These are phyloP conservation scores for Simalia tracyae DNA, from an alignment of 2,797 vertebrate genomes.

Conservation along the genomic window DNA sequence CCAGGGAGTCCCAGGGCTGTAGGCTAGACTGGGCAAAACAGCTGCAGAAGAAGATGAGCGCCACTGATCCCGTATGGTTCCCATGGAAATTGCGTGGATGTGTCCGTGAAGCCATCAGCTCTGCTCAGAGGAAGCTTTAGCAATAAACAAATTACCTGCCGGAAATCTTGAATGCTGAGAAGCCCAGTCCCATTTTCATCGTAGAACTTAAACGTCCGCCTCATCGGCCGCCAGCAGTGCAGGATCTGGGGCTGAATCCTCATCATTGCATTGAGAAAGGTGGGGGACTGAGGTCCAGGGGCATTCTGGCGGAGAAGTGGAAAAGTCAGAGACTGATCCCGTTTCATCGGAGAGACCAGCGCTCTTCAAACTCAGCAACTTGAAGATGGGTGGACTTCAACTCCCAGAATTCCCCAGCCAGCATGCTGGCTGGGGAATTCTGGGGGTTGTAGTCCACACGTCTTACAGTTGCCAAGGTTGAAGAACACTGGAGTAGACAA, in stretches of 20 bases:
- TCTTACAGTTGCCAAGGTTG: neutral
- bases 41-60: neutral
- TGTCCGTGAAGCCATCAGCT: neutral
- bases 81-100: neutral
- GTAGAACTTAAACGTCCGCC: slow-evolving; percentile 68
- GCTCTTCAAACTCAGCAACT: neutral
- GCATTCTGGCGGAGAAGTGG: slow-evolving; percentile 56
- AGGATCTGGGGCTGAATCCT: slow-evolving; percentile 71
- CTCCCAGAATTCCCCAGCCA: neutral
- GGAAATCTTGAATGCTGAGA: slow-evolving; percentile 73
- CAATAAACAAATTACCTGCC: slow-evolving; percentile 67
- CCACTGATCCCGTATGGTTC: neutral
- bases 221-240: slow-evolving; percentile 73
- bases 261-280: slow-evolving; percentile 69
- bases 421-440: neutral
- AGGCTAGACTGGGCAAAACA: neutral
- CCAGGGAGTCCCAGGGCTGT: neutral
- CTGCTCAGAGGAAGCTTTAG: neutral
- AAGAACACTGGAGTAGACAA: neutral
- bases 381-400: neutral
- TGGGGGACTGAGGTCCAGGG: slow-evolving; percentile 44
- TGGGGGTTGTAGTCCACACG: neutral
- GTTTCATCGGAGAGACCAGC: neutral
- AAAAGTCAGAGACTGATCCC: neutral
- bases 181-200: slow-evolving; percentile 60